Evolutionary conservation across 2,797 vertebrate species (phyloP).

Genomic region (Gobionotothen gibberifrons): DNA sequence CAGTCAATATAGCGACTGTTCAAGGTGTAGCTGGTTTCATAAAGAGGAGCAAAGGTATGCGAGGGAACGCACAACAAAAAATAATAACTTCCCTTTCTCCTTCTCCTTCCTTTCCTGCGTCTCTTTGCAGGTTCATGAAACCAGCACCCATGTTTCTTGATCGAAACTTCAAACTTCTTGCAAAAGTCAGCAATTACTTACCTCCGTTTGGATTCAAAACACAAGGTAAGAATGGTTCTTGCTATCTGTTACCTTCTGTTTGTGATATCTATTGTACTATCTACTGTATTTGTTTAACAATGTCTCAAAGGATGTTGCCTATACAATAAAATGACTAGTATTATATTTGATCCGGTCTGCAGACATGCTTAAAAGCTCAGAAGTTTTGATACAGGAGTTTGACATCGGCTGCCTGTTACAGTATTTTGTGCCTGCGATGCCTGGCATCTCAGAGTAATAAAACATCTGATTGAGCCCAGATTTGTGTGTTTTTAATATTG

Average conservation of each 20-base stretch:
- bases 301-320: neutral
- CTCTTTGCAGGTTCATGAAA: slow-evolving; percentile 88
- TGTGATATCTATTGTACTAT: neutral
- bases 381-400: neutral
- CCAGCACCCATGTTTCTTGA: slow-evolving; percentile 95
- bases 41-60: neutral
- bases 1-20: slow-evolving; percentile 6
- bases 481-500: slow-evolving; percentile 2
- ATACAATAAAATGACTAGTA: neutral
- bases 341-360: neutral
- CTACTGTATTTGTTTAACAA: neutral
- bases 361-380: neutral
- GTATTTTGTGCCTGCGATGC: neutral
- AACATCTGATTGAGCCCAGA: neutral
- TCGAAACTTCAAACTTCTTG: slow-evolving; percentile 91
- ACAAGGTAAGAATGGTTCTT: slow-evolving; percentile 88
- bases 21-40: slow-evolving; percentile 4
- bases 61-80: neutral
- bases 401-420: neutral
- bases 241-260: neutral
- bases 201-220: slow-evolving; percentile 97
- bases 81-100: slow-evolving; percentile 3
- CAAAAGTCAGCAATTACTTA: slow-evolving; percentile 89
- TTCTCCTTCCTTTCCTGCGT: neutral
- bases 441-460: slow-evolving; percentile 20